A percentile compares a stretch with the other conserved stretches of the same genome.
phyloP scores from a whole-genome alignment of 2,888 invertebrate genomes.

The Petrolisthes manimaculis region DNA sequence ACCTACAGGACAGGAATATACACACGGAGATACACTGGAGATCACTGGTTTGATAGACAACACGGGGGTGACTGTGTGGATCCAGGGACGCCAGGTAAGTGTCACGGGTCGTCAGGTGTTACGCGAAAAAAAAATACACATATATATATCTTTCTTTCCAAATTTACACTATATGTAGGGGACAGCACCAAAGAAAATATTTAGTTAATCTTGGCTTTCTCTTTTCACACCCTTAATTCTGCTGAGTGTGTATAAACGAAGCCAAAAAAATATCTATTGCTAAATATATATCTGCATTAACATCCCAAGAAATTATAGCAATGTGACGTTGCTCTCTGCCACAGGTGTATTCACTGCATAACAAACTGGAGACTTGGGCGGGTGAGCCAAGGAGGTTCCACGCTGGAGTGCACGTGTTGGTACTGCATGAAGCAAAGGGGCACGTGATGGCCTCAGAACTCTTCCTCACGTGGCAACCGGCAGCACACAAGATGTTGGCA shows the following conservation, averaged over 20 bases:
- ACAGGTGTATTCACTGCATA: constrained; percentile 34
- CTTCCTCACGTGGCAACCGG: constrained; percentile 55
- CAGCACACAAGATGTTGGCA: constrained; percentile 47
- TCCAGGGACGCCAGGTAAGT: constrained; percentile 39
- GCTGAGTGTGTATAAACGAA: background rate
- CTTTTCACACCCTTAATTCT: too few relatives aligned
- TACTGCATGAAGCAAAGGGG: constrained; percentile 37
- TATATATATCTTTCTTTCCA: background rate
- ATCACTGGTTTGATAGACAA: constrained; percentile 19
- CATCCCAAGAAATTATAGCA: background rate
- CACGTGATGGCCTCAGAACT: constrained; percentile 20
- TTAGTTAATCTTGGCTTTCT: too few relatives aligned
- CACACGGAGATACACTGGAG: background rate
- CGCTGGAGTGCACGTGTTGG: constrained; percentile 50
- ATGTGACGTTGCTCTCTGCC: background rate
- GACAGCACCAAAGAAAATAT: too few relatives aligned
- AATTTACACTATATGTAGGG: background rate
- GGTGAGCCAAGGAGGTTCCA: constrained; percentile 33
- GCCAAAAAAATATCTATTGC: background rate
- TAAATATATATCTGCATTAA: background rate
- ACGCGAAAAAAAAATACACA: too few relatives aligned
- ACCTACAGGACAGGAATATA: background rate
- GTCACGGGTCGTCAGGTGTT: too few relatives aligned
- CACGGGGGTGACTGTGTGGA: constrained; percentile 37
- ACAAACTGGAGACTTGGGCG: constrained; percentile 21